Conservation (phyloP, 2,888 invertebrate species). For the Tethea ocularis region DNA sequence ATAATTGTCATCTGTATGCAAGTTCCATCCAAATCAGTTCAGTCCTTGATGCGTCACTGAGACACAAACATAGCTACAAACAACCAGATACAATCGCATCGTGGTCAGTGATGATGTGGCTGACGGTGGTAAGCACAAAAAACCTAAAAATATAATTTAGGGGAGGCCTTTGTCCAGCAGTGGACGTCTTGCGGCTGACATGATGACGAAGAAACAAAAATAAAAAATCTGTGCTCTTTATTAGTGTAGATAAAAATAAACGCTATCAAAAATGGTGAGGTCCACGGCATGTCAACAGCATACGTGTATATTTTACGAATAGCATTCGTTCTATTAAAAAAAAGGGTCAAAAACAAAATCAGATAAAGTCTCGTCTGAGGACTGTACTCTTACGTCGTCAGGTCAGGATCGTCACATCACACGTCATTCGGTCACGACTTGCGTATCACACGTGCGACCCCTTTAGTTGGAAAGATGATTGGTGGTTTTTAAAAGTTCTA, state of each 20-base stretch:
- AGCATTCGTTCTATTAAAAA: slow-evolving; percentile 7
- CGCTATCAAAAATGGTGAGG: neutral
- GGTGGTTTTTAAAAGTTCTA: neutral
- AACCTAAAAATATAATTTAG: too few relatives aligned
- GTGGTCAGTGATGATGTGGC: too few relatives aligned
- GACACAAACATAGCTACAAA: too few relatives aligned
- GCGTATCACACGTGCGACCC: neutral
- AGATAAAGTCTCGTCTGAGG: neutral
- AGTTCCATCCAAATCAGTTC: too few relatives aligned
- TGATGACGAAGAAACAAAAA: too few relatives aligned
- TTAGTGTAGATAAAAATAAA: neutral
- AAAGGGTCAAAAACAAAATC: slow-evolving; percentile 5
- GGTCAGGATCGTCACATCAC: neutral
- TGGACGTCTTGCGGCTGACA: too few relatives aligned
- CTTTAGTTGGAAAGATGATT: neutral
- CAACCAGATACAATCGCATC: too few relatives aligned
- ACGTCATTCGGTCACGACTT: slow-evolving; percentile 1
- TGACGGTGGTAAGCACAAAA: too few relatives aligned
- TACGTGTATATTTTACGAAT: slow-evolving; percentile 2
- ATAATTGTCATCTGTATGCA: too few relatives aligned
- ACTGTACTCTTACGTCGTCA: neutral
- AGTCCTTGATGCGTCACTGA: too few relatives aligned
- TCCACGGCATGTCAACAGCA: neutral
- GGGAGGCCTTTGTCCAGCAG: too few relatives aligned
- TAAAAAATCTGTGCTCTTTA: too few relatives aligned